These are phyloP conservation scores for Littorina saxatilis DNA, from an alignment of 1,140 invertebrate genomes.

Conservation along the genomic window DNA sequence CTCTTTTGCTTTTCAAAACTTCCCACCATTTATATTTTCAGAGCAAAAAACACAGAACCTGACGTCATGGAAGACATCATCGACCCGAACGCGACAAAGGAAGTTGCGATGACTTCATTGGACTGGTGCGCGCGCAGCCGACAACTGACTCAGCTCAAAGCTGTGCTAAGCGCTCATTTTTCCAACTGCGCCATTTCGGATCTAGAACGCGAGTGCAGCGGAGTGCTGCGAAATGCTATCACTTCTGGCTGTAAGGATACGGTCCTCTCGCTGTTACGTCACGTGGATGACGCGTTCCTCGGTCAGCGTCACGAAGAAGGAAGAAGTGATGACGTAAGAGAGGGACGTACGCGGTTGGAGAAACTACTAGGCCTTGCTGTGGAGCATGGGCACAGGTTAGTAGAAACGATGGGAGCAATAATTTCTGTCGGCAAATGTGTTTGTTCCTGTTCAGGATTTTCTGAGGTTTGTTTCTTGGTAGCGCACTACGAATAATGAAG, in stretches of 20 bases:
- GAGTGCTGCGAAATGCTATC: constrained; percentile 13
- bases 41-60: background rate
- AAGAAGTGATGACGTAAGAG: background rate
- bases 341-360: background rate
- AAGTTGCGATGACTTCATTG: constrained; percentile 29
- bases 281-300: constrained; percentile 12
- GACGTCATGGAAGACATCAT: background rate
- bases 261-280: constrained; percentile 25
- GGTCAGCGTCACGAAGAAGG: background rate
- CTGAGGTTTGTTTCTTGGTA: too few relatives aligned
- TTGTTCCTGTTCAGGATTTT: too few relatives aligned
- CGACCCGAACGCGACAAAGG: background rate
- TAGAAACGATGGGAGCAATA: too few relatives aligned
- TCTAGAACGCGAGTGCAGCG: constrained; percentile 10
- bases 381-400: constrained; percentile 29
- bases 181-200: constrained; percentile 7
- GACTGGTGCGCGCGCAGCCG: constrained; percentile 35
- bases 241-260: constrained; percentile 16
- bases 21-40: background rate
- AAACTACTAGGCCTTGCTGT: constrained; percentile 25
- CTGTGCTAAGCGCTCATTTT: constrained; percentile 21
- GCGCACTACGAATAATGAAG: too few relatives aligned
- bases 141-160: constrained; percentile 5
- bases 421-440: too few relatives aligned
- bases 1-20: background rate